These are phyloP conservation scores for Umimayanthus chanpuru DNA, from an alignment of 92 coral and sea anemone species.

Conservation along the genomic window DNA sequence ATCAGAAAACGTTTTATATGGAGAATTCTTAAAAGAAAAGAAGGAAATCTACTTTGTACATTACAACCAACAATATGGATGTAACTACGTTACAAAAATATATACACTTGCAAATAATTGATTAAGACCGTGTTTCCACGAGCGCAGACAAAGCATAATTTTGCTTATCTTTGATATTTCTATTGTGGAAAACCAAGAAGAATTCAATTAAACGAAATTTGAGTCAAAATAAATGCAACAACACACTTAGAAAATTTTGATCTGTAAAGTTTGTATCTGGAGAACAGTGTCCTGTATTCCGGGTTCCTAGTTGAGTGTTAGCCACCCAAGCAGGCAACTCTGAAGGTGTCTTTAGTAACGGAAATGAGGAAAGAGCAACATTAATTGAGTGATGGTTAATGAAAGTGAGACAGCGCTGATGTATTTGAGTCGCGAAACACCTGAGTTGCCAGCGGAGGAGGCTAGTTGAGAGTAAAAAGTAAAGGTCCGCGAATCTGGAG, in stretches of 20 bases:
- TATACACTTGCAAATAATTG: not conserved
- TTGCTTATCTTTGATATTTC: not conserved
- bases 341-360: too few relatives aligned
- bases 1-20: too few relatives aligned
- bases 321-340: too few relatives aligned
- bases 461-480: too few relatives aligned
- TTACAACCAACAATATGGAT: too few relatives aligned
- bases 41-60: too few relatives aligned
- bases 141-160: not conserved
- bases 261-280: not conserved
- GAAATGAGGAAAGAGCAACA: too few relatives aligned
- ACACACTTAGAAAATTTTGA: too few relatives aligned
- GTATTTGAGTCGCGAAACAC: not conserved
- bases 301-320: not conserved
- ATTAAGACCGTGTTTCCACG: not conserved
- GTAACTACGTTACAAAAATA: not conserved
- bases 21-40: too few relatives aligned
- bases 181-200: not conserved
- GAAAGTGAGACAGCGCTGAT: not conserved
- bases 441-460: not conserved
- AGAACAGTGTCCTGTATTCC: not conserved
- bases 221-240: not conserved
- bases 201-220: not conserved
- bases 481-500: not conserved
- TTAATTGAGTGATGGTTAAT: too few relatives aligned